Conservation (phyloP, 2,113 vertebrate genomes). For the Paraplagusia blochii region DNA sequence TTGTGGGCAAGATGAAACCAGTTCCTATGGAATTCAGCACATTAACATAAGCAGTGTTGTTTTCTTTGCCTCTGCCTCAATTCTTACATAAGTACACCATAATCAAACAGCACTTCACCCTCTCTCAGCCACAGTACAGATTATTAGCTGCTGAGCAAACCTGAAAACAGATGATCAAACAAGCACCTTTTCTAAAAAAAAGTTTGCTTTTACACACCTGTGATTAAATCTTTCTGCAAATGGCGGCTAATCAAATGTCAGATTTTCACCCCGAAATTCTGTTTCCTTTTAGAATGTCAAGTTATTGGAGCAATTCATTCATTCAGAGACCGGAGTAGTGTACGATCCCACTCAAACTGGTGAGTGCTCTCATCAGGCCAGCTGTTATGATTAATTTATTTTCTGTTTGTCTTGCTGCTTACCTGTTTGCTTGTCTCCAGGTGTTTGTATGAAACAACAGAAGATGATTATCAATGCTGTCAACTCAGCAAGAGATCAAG, state of each 20-base stretch:
- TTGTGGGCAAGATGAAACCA: no score
- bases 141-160: no score
- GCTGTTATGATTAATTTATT: background rate
- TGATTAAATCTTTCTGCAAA: background rate
- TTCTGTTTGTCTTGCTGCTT: background rate
- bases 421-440: slow-evolving; percentile 56
- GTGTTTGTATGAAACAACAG: slow-evolving; percentile 88
- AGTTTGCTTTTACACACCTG: background rate
- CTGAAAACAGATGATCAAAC: no score
- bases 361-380: slow-evolving; percentile 27
- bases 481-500: slow-evolving; percentile 76
- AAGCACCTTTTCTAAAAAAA: no score
- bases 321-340: slow-evolving; percentile 75
- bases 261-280: background rate
- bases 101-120: no score
- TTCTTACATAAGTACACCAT: no score
- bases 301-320: slow-evolving; percentile 86
- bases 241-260: no score
- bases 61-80: no score
- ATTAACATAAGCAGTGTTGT: no score
- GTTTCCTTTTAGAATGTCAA: slow-evolving; percentile 80
- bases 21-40: no score
- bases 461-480: slow-evolving; percentile 78
- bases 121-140: no score
- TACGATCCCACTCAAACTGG: slow-evolving; percentile 83